These are phyloP conservation scores for Australoheros facetus DNA, from an alignment of 2,797 vertebrate genomes.

Conservation along the genomic window DNA sequence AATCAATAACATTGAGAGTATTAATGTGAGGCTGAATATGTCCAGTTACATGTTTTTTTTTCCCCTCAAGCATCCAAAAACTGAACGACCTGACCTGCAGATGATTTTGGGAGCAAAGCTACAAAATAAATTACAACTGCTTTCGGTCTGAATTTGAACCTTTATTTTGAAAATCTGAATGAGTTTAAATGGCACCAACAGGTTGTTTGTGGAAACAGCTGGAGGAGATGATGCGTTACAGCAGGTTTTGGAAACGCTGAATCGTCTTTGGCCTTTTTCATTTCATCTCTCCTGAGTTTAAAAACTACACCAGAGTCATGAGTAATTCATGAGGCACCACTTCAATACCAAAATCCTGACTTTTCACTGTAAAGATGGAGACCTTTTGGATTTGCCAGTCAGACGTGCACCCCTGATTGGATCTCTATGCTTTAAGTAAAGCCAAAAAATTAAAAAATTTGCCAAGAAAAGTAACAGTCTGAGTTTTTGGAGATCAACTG, in stretches of 20 bases:
- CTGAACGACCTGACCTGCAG: neutral
- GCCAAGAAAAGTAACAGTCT: no score
- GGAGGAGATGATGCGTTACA: neutral
- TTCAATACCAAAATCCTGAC: no score
- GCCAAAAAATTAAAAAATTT: no score
- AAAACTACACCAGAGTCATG: no score
- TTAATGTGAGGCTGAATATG: slow-evolving; percentile 6
- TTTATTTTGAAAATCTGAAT: neutral
- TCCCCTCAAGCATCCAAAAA: neutral
- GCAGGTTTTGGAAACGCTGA: neutral
- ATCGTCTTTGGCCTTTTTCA: fast-evolving
- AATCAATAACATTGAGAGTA: slow-evolving; percentile 30
- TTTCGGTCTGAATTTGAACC: neutral
- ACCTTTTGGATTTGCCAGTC: no score
- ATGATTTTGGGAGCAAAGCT: neutral
- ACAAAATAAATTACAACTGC: neutral
- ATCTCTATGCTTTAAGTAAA: no score
- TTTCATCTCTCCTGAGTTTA: no score
- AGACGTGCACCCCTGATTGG: no score
- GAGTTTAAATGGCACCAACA: neutral
- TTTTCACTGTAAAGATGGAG: no score
- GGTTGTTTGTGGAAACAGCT: fast-evolving
- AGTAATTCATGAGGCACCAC: no score
- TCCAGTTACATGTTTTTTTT: neutral
- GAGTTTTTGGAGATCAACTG: no score